These are phyloP conservation scores for Drosophila melanogaster DNA, from an alignment of 1,140 invertebrate species.

Conservation along the genomic window DNA sequence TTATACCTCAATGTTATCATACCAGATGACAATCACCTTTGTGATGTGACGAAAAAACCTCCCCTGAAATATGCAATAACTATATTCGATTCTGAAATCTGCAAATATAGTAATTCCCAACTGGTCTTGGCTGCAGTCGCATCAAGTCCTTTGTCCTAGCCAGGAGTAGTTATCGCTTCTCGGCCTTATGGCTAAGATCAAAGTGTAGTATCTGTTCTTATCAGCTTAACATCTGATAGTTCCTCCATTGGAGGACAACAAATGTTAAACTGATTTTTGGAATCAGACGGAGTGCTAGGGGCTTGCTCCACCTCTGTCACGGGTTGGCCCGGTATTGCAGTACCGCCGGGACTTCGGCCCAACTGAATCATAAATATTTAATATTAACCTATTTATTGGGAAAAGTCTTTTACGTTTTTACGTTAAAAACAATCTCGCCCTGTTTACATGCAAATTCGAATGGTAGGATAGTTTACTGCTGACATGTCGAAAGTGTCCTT, in stretches of 20 bases:
- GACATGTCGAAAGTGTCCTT: too few species aligned
- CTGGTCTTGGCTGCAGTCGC: background rate
- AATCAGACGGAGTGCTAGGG: constrained; percentile 50
- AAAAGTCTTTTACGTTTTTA: background rate
- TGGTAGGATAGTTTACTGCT: too few species aligned
- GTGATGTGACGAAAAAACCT: background rate
- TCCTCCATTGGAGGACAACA: constrained; percentile 86
- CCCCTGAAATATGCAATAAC: background rate
- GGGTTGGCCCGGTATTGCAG: constrained; percentile 86
- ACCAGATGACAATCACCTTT: background rate
- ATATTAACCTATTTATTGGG: background rate
- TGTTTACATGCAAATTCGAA: constrained; percentile 49
- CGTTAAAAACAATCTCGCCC: constrained; percentile 36
- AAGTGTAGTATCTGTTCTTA: constrained; percentile 88
- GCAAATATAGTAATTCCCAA: constrained; percentile 1
- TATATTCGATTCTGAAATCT: background rate
- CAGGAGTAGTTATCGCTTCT: constrained; percentile 85
- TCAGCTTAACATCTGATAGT: constrained; percentile 89
- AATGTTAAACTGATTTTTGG: constrained; percentile 86
- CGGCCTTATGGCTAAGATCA: constrained; percentile 86
- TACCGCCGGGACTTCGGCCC: constrained; percentile 81
- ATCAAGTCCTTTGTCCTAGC: constrained; percentile 14
- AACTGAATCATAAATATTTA: constrained; percentile 38
- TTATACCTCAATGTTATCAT: too few species aligned
- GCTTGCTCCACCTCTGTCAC: constrained; percentile 65